Percentiles rank a stretch among this genome's conserved stretches.
Evolutionary conservation across 1,140 invertebrate species (phyloP).

Genomic region (Ceratina japonica): DNA sequence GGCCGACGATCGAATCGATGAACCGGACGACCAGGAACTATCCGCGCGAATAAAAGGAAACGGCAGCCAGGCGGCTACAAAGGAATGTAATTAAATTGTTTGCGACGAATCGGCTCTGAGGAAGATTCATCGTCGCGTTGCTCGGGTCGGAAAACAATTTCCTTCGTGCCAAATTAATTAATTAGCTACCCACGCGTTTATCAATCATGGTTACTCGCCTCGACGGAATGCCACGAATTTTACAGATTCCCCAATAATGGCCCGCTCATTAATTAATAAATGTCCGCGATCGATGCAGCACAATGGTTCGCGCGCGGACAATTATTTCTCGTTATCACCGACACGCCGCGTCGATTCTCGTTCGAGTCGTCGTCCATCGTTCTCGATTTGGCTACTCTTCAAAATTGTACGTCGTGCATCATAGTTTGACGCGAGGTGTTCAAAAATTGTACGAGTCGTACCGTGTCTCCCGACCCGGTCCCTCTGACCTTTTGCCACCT

Average conservation of each 20-base stretch:
- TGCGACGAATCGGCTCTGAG: neutral
- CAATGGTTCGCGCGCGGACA: too few relatives aligned
- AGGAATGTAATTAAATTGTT: constrained; percentile 24
- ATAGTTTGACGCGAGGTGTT: neutral
- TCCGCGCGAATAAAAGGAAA: constrained; percentile 12
- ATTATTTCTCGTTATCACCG: neutral
- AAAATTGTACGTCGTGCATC: neutral
- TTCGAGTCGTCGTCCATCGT: too few relatives aligned
- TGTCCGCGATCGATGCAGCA: neutral
- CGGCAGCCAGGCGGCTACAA: neutral
- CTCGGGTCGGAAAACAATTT: too few relatives aligned
- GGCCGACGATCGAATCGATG: neutral
- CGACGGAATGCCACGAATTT: neutral
- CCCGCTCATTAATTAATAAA: neutral
- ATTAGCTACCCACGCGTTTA: neutral
- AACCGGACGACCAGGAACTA: constrained; percentile 21
- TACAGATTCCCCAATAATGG: neutral
- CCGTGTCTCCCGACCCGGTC: neutral
- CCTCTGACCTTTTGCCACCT: constrained; percentile 17
- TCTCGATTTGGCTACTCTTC: neutral
- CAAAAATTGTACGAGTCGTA: neutral
- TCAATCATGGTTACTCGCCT: neutral
- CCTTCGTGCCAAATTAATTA: neutral
- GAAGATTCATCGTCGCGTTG: neutral
- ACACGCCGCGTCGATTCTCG: too few relatives aligned